Base-by-base conservation (phyloP, 2,888 invertebrate species). In the Leptinotarsa peninsularis region DNA sequence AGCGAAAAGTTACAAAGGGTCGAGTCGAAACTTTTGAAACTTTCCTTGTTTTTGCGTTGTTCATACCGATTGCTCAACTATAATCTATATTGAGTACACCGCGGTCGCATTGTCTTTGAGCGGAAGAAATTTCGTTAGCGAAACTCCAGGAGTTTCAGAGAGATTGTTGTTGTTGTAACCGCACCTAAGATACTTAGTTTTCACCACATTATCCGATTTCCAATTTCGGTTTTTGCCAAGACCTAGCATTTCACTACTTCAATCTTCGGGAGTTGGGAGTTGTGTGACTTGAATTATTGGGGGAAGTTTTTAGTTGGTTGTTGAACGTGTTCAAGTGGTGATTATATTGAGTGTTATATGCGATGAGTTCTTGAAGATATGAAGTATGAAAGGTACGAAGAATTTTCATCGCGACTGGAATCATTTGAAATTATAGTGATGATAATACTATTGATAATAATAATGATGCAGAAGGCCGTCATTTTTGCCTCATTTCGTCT, bases 51-150 rank as follows among this genome's bases (percentile, higher is more conserved):
- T 77, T 78, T 75, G 70, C 49, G 13, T 67, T 71, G 72, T 79
- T 76, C 68, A 75, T 75, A 76, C 74, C 78, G 72, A 80, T 77
- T 72, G 78, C 72, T 66, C 77, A 69, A 78, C 78, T 74, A 73
- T 76, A 76, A 76, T 78, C 78, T 76, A 72, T 78, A 77, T 78
- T 74, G 78, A 73, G 78, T 78, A 79, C 76, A 78, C 77, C 77
- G 76, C 77, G 78, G 73, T 76, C 73, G 70, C 74, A 75, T 67
- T 75, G 73, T 76, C 67, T 74, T 74, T 71, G 76, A 76, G 78
- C 67, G 76, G 74, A 78, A 72, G 75, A 69, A 74, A 78, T 77
- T 79, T 75, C 76, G 76, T 78, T 79, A 76, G 69, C 49, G 52
- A 68, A 78, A 73, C 54, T 67, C 63, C 66, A 56, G 67, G 49